Conservation (phyloP, 2,113 vertebrate species). For the Morone chrysops region DNA sequence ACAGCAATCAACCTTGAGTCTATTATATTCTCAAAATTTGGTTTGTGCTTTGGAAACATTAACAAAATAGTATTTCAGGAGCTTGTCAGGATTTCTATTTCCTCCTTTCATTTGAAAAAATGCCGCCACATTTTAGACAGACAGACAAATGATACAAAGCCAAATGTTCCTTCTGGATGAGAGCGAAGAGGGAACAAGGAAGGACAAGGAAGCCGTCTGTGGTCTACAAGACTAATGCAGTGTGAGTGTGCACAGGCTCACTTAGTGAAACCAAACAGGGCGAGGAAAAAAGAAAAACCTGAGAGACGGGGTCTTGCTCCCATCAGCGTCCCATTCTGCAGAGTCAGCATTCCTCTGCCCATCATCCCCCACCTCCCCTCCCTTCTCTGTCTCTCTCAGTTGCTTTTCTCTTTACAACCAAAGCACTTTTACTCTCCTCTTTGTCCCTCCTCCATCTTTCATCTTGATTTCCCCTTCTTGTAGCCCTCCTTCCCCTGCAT, state of each 20-base stretch:
- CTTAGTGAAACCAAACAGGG: constrained; percentile 36
- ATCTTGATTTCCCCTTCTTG: constrained; percentile 30
- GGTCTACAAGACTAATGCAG: not conserved
- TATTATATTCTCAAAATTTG: not conserved
- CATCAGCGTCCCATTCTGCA: constrained; percentile 69
- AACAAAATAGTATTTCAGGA: too few species aligned
- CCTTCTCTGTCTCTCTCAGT: constrained; percentile 24
- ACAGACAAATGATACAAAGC: not conserved
- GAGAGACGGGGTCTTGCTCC: constrained; percentile 67
- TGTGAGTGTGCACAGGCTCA: constrained; percentile 8
- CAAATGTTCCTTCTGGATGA: constrained; percentile 30
- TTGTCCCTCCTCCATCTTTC: constrained; percentile 48
- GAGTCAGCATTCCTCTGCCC: constrained; percentile 72
- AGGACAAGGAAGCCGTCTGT: not conserved
- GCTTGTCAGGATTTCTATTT: not conserved
- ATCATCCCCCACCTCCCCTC: constrained; percentile 37
- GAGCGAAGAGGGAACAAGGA: not conserved
- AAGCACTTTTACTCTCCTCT: constrained; percentile 51
- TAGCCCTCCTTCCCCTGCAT: constrained; percentile 23
- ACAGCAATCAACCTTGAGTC: not conserved
- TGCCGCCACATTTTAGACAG: not conserved
- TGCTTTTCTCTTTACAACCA: constrained; percentile 58
- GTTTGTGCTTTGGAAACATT: not conserved
- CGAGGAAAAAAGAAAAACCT: not conserved
- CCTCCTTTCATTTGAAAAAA: not conserved